Percentiles rank a stretch among this genome's conserved stretches.
These are phyloP conservation scores for Nannoperca obscura DNA, from an alignment of 2,797 vertebrate species.

Conservation along the genomic window DNA sequence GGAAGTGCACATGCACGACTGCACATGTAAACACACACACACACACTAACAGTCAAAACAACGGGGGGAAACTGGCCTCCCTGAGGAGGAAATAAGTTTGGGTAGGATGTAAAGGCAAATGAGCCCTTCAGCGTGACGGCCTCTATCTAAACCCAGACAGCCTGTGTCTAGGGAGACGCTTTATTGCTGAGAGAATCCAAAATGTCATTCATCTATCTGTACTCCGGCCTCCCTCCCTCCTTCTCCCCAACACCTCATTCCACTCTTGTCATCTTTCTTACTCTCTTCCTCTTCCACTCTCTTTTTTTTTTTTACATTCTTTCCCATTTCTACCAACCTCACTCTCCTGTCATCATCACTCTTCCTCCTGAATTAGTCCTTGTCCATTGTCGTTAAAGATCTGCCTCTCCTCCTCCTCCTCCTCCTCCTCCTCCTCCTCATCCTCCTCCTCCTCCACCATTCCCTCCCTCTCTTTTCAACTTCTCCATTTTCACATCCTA, in stretches of 20 bases:
- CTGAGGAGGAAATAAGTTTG: conserved; percentile 73
- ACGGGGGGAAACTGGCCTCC: conserved; percentile 26
- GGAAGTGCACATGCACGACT: conserved; percentile 6
- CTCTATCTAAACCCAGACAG: conserved; percentile 78
- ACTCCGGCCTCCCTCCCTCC: conserved; percentile 22
- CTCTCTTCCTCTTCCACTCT: conserved; percentile 14
- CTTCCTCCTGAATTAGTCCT: conserved; percentile 30
- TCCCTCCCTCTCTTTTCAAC: background rate
- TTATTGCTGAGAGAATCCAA: conserved; percentile 81
- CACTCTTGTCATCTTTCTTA: conserved; percentile 55
- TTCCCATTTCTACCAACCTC: conserved; percentile 21
- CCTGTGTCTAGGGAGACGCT: conserved; percentile 70
- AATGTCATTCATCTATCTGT: conserved; percentile 77
- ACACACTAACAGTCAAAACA: conserved; percentile 13
- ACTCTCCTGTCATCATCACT: background rate
- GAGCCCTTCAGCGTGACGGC: conserved; percentile 75
- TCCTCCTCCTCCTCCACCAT: background rate
- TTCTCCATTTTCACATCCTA: background rate
- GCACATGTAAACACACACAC: conserved; percentile 42
- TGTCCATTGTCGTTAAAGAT: conserved; percentile 25
- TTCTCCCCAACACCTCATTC: conserved; percentile 47
- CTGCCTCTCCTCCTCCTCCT: background rate
- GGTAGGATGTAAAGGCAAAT: conserved; percentile 80
- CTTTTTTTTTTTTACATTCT: conserved; percentile 28
- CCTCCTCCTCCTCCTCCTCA: background rate